phyloP scores from a whole-genome alignment of 2,797 vertebrate species.

The Anguilla megastoma region DNA sequence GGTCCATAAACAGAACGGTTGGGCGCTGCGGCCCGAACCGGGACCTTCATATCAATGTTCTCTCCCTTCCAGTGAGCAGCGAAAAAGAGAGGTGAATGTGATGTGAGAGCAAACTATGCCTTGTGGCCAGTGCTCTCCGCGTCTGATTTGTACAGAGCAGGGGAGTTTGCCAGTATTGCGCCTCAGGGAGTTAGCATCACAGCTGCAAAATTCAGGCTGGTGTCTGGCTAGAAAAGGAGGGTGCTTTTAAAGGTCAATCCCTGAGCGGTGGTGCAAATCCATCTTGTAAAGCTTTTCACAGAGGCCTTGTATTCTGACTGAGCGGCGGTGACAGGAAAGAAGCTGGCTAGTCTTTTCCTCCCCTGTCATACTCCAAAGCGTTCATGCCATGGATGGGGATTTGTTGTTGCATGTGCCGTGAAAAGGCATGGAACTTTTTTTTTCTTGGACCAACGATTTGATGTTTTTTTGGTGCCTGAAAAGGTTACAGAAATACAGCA shows the following conservation, averaged over 20 bases:
- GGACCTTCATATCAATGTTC: neutral
- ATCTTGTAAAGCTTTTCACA: neutral
- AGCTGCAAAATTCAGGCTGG: neutral
- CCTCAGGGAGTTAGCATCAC: neutral
- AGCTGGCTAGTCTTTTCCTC: neutral
- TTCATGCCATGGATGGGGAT: neutral
- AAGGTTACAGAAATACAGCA: neutral
- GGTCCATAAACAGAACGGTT: neutral
- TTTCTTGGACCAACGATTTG: neutral
- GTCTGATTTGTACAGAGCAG: neutral
- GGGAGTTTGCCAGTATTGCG: neutral
- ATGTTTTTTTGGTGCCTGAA: neutral
- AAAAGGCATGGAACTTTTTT: neutral
- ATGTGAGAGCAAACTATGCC: neutral
- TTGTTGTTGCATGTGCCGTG: neutral
- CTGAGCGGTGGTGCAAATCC: neutral
- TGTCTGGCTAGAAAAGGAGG: neutral
- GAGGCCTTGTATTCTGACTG: neutral
- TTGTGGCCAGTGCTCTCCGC: neutral
- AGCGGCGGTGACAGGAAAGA: neutral
- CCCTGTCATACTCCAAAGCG: neutral
- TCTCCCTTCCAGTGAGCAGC: neutral
- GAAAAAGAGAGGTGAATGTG: neutral
- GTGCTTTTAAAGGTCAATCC: neutral
- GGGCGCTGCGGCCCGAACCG: neutral